Percentiles rank a stretch among this genome's conserved stretches.
phyloP scores from a whole-genome alignment of 92 coral and sea anemone genomes.

The Desmophyllum pertusum region DNA sequence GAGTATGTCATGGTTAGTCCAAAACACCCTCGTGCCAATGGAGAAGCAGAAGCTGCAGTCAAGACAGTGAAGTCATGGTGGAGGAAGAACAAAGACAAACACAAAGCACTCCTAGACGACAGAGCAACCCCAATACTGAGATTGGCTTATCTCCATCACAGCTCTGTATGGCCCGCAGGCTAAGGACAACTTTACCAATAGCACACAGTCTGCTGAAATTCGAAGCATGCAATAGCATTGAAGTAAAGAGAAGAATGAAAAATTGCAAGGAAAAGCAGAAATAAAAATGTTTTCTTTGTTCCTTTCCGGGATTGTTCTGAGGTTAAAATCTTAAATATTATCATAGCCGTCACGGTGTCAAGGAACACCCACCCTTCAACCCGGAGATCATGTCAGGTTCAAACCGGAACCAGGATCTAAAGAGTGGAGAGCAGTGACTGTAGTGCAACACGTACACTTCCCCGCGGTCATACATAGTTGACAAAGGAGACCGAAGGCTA shows the following conservation, averaged over 20 bases:
- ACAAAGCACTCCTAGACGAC: constrained; percentile 54
- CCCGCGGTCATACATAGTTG: constrained; percentile 39
- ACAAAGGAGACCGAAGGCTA: neutral
- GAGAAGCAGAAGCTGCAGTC: no score
- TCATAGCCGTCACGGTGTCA: constrained; percentile 38
- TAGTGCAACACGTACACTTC: constrained; percentile 40
- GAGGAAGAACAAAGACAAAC: constrained; percentile 58
- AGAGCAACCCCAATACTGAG: constrained; percentile 59
- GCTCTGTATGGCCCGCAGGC: constrained; percentile 64
- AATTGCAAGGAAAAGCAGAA: constrained; percentile 46
- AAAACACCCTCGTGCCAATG: constrained; percentile 26
- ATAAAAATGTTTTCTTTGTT: no score
- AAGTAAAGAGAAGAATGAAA: constrained; percentile 30
- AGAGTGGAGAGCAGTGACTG: constrained; percentile 52
- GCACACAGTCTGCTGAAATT: constrained; percentile 53
- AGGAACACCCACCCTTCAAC: constrained; percentile 46
- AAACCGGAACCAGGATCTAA: constrained; percentile 34
- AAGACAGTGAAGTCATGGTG: no score
- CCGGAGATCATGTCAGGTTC: constrained; percentile 45
- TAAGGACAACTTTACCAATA: constrained; percentile 48
- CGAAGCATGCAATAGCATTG: constrained; percentile 1
- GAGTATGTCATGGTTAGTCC: constrained; percentile 38
- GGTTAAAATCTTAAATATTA: no score
- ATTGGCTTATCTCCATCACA: constrained; percentile 62
- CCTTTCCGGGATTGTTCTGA: no score